Conservation (phyloP, 2,113 vertebrate species). For the Oryzias javanicus region DNA sequence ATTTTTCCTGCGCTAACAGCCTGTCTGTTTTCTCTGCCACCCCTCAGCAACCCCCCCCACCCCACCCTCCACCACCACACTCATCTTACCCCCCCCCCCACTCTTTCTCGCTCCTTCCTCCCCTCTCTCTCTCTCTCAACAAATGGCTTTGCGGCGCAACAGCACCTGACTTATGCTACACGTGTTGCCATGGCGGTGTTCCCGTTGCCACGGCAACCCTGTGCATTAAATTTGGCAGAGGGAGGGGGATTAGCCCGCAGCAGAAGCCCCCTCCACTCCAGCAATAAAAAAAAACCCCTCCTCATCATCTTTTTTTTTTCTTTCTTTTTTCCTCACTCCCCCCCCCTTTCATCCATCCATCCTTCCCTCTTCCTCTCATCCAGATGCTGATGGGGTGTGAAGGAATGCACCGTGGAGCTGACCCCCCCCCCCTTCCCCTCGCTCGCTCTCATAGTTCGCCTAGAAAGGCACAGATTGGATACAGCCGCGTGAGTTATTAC, state of each 20-base stretch:
- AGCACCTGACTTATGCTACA: conserved; percentile 77
- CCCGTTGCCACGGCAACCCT: conserved; percentile 63
- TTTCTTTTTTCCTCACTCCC: conserved; percentile 58
- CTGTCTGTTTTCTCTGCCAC: conserved; percentile 79
- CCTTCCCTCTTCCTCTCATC: conserved; percentile 51
- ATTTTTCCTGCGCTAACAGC: conserved; percentile 84
- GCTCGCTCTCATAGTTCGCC: background rate
- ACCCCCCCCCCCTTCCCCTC: conserved; percentile 36
- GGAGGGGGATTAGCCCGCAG: conserved; percentile 58
- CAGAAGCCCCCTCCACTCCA: conserved; percentile 25
- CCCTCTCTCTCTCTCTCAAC: conserved; percentile 57
- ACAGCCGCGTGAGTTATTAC: conserved; percentile 37
- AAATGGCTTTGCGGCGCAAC: conserved; percentile 83
- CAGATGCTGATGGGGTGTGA: conserved; percentile 84
- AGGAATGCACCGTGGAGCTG: conserved; percentile 78
- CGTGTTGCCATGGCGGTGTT: conserved; percentile 77
- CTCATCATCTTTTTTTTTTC: conserved; percentile 20
- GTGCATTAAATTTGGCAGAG: conserved; percentile 62
- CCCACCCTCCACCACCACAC: conserved; percentile 18
- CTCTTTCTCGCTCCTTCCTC: conserved; percentile 2
- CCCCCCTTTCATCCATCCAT: conserved; percentile 60
- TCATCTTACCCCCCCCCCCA: background rate
- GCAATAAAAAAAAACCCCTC: background rate
- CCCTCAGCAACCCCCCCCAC: conserved; percentile 6
- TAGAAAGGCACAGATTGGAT: background rate